Conservation (phyloP, 2,797 vertebrate species). For the Esox masquinongy region DNA sequence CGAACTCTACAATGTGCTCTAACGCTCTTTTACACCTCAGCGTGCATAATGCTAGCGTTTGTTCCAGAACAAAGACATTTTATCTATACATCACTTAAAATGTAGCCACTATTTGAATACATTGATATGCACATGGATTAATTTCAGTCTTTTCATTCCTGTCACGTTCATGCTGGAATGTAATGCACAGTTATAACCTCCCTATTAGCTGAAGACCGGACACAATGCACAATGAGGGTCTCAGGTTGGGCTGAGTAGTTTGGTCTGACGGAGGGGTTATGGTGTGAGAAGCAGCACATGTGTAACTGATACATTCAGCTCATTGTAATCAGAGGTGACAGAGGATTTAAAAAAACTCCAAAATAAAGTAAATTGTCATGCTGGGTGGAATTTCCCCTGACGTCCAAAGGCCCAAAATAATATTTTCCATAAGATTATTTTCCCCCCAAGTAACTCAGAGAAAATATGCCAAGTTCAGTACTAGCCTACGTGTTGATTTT, state of each 20-base stretch:
- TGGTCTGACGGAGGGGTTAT: neutral
- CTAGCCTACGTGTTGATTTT: conserved; percentile 59
- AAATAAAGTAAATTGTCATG: conserved; percentile 80
- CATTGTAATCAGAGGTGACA: conserved; percentile 80
- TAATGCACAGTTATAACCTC: conserved; percentile 4
- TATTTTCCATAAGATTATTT: conserved; percentile 80
- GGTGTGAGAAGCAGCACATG: conserved; percentile 43
- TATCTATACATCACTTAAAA: conserved; percentile 36
- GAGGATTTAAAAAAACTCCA: conserved; percentile 64
- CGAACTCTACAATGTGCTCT: no score
- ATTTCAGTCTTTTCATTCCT: neutral
- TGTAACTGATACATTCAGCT: conserved; percentile 72
- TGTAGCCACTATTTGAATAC: neutral
- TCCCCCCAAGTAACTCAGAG: conserved; percentile 63
- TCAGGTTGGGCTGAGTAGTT: conserved; percentile 23
- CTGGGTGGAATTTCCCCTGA: conserved; percentile 76
- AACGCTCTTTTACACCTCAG: neutral
- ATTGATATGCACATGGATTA: conserved; percentile 35
- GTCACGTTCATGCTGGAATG: conserved; percentile 19
- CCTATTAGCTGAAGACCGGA: conserved; percentile 35
- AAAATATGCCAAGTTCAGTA: conserved; percentile 64
- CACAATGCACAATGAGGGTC: conserved; percentile 53
- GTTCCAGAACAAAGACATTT: neutral
- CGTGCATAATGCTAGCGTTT: neutral
- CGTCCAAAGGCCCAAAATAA: conserved; percentile 76